phyloP scores from a whole-genome alignment of 2,888 invertebrate genomes.

The Eristalis intricaria region DNA sequence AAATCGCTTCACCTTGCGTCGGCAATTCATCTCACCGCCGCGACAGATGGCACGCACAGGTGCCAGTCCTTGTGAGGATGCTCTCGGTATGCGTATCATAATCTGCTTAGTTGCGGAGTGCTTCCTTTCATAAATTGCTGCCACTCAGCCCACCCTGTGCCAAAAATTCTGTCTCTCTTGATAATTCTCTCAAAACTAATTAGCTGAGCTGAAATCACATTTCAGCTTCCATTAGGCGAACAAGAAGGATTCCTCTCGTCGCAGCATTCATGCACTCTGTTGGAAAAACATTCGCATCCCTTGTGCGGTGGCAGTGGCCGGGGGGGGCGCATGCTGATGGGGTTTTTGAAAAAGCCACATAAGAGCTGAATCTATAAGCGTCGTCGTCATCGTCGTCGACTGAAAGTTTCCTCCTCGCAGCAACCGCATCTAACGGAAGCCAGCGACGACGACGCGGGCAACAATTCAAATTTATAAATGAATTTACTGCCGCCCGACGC shows the following conservation, averaged over 20 bases:
- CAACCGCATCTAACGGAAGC: background rate
- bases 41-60: background rate
- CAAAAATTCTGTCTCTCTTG: conserved; percentile 14
- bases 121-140: conserved; percentile 1
- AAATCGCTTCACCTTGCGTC: background rate
- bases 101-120: background rate
- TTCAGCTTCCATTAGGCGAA: conserved; percentile 42
- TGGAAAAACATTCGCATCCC: conserved; percentile 6
- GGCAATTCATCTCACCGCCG: background rate
- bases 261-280: background rate
- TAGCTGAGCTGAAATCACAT: conserved; percentile 55
- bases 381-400: too few species aligned
- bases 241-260: background rate
- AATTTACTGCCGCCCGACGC: background rate
- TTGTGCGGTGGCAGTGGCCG: too few species aligned
- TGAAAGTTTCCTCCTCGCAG: background rate
- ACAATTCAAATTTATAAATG: conserved; percentile 1
- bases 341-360: background rate
- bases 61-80: background rate
- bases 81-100: background rate
- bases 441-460: background rate
- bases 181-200: conserved; percentile 60
- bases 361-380: background rate
- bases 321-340: background rate
- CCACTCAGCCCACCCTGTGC: background rate